Evolutionary conservation across 2,113 vertebrate genomes (phyloP), one percentile per base, ranked within the genome.

Genomic region (Anseranas semipalmata): DNA sequence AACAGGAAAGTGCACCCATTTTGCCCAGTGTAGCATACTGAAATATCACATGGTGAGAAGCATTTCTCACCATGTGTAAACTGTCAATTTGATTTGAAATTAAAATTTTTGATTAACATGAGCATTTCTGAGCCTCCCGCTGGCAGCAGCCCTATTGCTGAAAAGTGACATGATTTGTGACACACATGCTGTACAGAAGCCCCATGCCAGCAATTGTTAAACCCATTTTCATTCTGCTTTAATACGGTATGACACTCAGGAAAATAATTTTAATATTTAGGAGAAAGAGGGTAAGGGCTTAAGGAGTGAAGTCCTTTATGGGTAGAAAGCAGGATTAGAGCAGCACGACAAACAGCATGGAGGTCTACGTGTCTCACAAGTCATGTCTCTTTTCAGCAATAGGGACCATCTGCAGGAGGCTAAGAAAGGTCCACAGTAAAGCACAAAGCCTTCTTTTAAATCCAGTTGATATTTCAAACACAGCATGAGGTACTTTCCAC

Each of bases 71-170:
- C 96, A 97, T 96, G 95, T 97, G 96, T 97, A 97, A 97, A 97
- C 95, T 95, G 95, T 97, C 97, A 97, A 93, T 97, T 97, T 97
- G 97, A 97, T 97, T 97, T 97, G 97, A 97, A 97, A 97, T 97
- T 97, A 97, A 97, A 97, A 95, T 95, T 97, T 97, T 97, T 96
- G 95, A 97, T 97, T 97, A 97, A 97, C 97, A 97, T 91, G 96
- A 97, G 93, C 93, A 95, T 97, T 97, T 97, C 97, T 97, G 95
- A 97, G 97, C 96, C 97, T 97, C 97, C 95, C 91, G 96, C 96
- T 96, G 95, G 94, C 96, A 97, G 93, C 95, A 97, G 96, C 96
- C 94, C 96, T 94, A 96, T 96, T 97, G 96, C 97, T 97, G 95
- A 96, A 97, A 97, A 97, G 95, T 96, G 96, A 97, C 95, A 97